Evolutionary conservation across 2,113 vertebrate species (phyloP).

Genomic region (Tiliqua scincoides): DNA sequence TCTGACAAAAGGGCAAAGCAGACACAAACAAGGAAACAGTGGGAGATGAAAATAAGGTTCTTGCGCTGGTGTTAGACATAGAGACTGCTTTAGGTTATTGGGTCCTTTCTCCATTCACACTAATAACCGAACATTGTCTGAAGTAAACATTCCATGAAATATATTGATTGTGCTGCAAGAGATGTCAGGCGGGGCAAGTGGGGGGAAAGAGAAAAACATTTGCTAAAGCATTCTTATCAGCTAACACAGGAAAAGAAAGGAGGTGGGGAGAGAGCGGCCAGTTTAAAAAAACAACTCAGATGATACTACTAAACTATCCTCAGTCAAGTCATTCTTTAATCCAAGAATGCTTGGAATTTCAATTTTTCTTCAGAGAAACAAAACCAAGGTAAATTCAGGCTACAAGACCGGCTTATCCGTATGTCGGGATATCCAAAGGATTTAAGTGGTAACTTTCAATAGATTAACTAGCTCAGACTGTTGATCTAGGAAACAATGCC

Average conservation of each 20-base stretch:
- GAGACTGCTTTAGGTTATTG: conserved; percentile 17
- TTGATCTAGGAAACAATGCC: conserved; percentile 32
- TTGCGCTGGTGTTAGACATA: neutral
- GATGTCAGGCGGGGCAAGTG: neutral
- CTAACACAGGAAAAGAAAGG: conserved; percentile 17
- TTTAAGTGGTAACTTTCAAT: conserved; percentile 18
- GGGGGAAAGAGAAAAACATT: conserved; percentile 19
- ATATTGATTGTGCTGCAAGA: conserved; percentile 40
- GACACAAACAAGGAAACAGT: conserved; percentile 11
- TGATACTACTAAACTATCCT: neutral
- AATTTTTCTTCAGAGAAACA: conserved; percentile 14
- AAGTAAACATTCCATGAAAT: conserved; percentile 53
- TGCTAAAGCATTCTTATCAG: conserved; percentile 34
- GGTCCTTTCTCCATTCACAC: conserved; percentile 26
- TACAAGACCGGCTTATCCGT: neutral
- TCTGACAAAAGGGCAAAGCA: neutral
- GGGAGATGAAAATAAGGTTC: conserved; percentile 39
- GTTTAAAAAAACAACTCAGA: conserved; percentile 36
- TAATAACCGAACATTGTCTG: conserved; percentile 53
- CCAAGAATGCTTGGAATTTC: conserved; percentile 4
- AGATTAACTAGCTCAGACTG: conserved; percentile 22
- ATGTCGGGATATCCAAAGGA: neutral
- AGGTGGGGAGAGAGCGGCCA: conserved; percentile 20
- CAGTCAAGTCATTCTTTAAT: conserved; percentile 12
- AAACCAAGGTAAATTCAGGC: conserved; percentile 21